Conservation (phyloP, 2,888 invertebrate genomes). For the Drosophila neotestacea region DNA sequence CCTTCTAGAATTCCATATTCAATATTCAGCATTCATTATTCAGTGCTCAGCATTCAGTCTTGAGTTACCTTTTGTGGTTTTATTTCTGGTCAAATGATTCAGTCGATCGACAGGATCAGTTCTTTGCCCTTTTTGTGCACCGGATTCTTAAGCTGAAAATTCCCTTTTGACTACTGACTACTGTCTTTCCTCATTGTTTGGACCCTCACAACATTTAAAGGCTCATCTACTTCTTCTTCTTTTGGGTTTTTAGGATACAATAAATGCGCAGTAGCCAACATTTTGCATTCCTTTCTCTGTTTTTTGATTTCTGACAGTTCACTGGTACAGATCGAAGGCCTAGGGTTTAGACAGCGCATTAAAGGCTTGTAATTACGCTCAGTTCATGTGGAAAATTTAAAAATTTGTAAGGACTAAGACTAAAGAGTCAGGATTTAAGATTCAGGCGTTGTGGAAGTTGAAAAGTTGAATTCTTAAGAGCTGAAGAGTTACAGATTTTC, state of each 20-base stretch:
- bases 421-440: conserved; percentile 41
- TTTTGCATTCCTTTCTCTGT: conserved; percentile 37
- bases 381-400: conserved; percentile 63
- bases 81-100: conserved; percentile 81
- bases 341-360: conserved; percentile 30
- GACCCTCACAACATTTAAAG: conserved; percentile 63
- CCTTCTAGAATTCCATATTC: conserved; percentile 41
- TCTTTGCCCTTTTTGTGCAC: conserved; percentile 50
- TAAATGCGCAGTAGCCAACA: conserved; percentile 75
- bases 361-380: conserved; percentile 64
- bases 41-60: not conserved
- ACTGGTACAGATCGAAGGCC: conserved; percentile 31
- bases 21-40: conserved; percentile 9
- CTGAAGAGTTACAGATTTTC: conserved; percentile 10
- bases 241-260: conserved; percentile 12
- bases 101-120: conserved; percentile 69
- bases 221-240: conserved; percentile 37
- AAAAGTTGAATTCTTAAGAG: conserved; percentile 42
- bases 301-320: conserved; percentile 77
- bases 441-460: conserved; percentile 27
- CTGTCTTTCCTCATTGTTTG: conserved; percentile 61
- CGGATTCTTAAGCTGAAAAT: conserved; percentile 67
- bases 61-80: conserved; percentile 73
- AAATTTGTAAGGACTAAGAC: not conserved
- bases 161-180: conserved; percentile 71